phyloP scores from a whole-genome alignment of 2,797 vertebrate genomes.

The Acanthis flammea region DNA sequence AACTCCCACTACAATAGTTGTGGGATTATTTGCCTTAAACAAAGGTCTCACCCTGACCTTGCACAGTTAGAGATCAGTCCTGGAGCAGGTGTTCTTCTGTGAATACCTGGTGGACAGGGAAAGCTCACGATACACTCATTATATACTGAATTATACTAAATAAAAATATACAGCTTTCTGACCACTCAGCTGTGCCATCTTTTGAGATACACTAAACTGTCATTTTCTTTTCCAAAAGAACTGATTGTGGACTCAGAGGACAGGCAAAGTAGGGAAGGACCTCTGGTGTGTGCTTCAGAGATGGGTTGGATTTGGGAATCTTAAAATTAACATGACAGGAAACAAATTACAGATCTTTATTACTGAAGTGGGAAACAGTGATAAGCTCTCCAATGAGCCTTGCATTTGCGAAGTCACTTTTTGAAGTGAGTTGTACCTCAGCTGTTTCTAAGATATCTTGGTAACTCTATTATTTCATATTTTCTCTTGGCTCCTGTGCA shows the following conservation, averaged over 20 bases:
- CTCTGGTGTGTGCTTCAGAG: background rate
- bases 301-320: background rate
- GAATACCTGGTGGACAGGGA: background rate
- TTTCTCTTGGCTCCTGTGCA: slow-evolving; percentile 10
- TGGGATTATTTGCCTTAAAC: background rate
- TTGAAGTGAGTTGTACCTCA: background rate
- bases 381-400: background rate
- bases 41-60: background rate
- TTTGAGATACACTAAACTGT: background rate
- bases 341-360: background rate
- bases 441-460: background rate
- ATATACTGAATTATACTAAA: background rate
- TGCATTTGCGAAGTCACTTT: background rate
- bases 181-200: background rate
- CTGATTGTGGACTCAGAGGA: background rate
- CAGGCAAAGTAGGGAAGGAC: background rate
- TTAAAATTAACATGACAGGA: background rate
- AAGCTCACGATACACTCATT: background rate
- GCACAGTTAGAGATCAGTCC: background rate
- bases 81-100: background rate
- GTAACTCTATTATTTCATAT: slow-evolving; percentile 22
- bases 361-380: background rate
- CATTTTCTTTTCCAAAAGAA: background rate
- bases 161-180: background rate
- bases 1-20: background rate